Base-by-base conservation (phyloP, 2,888 invertebrate species). In the Tetanocera ferruginea region DNA sequence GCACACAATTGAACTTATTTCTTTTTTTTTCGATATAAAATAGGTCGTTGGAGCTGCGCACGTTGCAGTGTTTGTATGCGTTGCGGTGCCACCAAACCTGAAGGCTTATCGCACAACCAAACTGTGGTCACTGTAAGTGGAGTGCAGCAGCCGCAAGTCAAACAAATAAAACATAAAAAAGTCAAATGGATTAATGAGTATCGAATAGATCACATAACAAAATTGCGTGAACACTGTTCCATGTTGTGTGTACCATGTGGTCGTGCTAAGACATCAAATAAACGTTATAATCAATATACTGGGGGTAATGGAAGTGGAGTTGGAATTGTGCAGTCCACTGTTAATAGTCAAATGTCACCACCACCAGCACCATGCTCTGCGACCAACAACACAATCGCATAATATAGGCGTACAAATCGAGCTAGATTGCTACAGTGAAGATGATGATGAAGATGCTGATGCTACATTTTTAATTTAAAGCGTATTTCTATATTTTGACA, bases 21-120 rank as follows among this genome's bases (percentile, higher is more conserved):
- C 3, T 5, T 14, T 55, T 55, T 11, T 1, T 49, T 14, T 51
- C 34, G 17, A 5, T n/a, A 64, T 64, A 1, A n/a, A 64, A 31
- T n/a, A 93, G 93, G 92, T 52, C 93, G 96, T 70, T 98, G 97
- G 97, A 95, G 96, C 87, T 98, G 98, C 89, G 93, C 93, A 78
- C 93, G 94, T 83, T 96, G 96, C 87, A 93, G 94, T 9, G 90
- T 94, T 76, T 95, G 93, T 85, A 92, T 92, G 86, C 92, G 92
- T 77, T 93, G 93, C 87, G 92, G 92, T 74, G 90, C 92, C 76
- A 92, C 91, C 1, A 89, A 90, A 55, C 91, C 92, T 1, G 88
- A 90, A 81, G 92, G 91, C 17, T 79, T 85, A 79, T 82, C 83
- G 23, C 80, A 82, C 34, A 66, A 76, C n/a, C 82, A 74, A 76